These are phyloP conservation scores for Neoaliturus tenellus DNA, from an alignment of 2,888 invertebrate genomes.

Conservation along the genomic window DNA sequence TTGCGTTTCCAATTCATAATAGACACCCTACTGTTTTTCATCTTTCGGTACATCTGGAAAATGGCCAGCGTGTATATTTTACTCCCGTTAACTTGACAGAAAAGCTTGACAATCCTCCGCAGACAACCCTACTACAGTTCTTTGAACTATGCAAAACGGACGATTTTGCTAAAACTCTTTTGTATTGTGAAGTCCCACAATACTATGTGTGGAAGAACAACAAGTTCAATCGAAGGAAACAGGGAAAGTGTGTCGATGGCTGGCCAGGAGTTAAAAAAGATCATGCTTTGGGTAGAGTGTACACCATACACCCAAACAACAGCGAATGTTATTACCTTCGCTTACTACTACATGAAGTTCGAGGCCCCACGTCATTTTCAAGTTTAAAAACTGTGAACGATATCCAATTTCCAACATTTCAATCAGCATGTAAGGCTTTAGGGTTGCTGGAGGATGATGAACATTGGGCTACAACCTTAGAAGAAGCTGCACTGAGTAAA, in stretches of 20 bases:
- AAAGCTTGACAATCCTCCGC: neutral
- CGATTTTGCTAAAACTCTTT: slow-evolving; percentile 60
- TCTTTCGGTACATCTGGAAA: slow-evolving; percentile 38
- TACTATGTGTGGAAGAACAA: slow-evolving; percentile 62
- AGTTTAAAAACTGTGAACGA: slow-evolving; percentile 69
- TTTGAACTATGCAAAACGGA: slow-evolving; percentile 30
- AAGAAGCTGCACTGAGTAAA: slow-evolving; percentile 62
- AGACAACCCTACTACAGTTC: slow-evolving; percentile 8
- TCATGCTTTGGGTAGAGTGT: slow-evolving; percentile 65
- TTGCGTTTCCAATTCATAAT: slow-evolving; percentile 41
- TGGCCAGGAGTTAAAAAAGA: slow-evolving; percentile 63
- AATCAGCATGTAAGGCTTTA: slow-evolving; percentile 70
- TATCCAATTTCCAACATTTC: slow-evolving; percentile 67
- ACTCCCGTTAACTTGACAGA: neutral
- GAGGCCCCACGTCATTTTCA: slow-evolving; percentile 67
- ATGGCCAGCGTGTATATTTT: slow-evolving; percentile 42
- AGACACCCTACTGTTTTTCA: slow-evolving; percentile 25
- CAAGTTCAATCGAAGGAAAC: slow-evolving; percentile 12
- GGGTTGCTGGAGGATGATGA: slow-evolving; percentile 68
- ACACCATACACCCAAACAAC: slow-evolving; percentile 66
- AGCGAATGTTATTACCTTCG: slow-evolving; percentile 66
- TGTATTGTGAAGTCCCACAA: slow-evolving; percentile 61
- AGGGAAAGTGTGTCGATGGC: slow-evolving; percentile 21
- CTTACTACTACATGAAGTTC: slow-evolving; percentile 64
- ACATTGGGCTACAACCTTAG: slow-evolving; percentile 66